Base-by-base conservation (phyloP, 2,797 vertebrate genomes). In the Spinibarbus caldwelli region DNA sequence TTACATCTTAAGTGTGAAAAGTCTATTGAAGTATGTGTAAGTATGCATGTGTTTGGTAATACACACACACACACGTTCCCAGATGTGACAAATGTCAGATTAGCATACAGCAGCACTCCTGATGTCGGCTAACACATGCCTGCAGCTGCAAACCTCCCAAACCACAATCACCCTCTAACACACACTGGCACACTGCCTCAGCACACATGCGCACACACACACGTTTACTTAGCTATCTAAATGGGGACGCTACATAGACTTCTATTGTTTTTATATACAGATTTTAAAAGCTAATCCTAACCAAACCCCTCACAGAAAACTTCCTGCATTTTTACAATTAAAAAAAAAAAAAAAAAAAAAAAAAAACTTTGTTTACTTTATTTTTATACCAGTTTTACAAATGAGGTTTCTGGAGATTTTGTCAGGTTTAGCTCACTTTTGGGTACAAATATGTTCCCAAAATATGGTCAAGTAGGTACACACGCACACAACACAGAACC, bases 51-150 rank as follows among this genome's bases (percentile, higher is more conserved):
- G 71, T 81, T 70, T 75, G 64, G 62, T 19, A 83, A 14, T 21
- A 9, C 45, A 41, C 49, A 21, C 49, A 38, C 38, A 0, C 7
- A 54, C 77, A 43, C 49, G 34, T 81, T 49, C 52, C 43, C 87
- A 85, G 71, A 89, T 81, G 86, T 87, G 86, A 85, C 73, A 90
- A 87, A 90, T 91, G 88, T 90, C 89, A 90, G 84, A 90, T 91
- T 91, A 89, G 72, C 89, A 91, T 89, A 90, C 49, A 86, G 80
- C 66, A 79, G n/a, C 68, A 36, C 62, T 85, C 72, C 47, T 85
- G 54, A 85, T 70, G 52, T 72, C 7, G 59, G 23, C 54, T 23
- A 85, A 70, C 34, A 81, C 82, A 59, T n/a, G 68, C 79, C 80
- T 82, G 59, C 78, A 85, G 78, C 78, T 49, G 43, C 70, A 80